Evolutionary conservation across 2,888 invertebrate genomes (phyloP).

Genomic region (Heliconius ismenius): DNA sequence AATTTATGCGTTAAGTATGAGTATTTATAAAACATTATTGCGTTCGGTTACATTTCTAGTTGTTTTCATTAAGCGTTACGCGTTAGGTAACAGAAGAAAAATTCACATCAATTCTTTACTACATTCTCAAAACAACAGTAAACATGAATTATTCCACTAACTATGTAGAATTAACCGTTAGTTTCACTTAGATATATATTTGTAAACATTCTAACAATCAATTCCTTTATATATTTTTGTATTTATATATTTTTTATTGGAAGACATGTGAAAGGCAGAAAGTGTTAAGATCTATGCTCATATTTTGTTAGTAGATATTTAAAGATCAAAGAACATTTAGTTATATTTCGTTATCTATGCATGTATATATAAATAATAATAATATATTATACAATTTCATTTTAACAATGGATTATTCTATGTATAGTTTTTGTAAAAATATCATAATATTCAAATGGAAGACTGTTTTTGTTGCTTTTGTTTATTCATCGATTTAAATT

Average conservation of each 20-base stretch:
- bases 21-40: slow-evolving; percentile 76
- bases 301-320: background rate
- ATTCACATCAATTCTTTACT: slow-evolving; percentile 10
- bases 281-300: slow-evolving; percentile 3
- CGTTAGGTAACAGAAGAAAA: slow-evolving; percentile 4
- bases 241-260: slow-evolving; percentile 20
- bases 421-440: slow-evolving; percentile 23
- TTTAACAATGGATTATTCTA: background rate
- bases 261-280: slow-evolving; percentile 21
- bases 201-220: slow-evolving; percentile 24
- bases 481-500: background rate
- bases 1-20: slow-evolving; percentile 66
- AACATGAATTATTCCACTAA: slow-evolving; percentile 10
- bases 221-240: slow-evolving; percentile 22
- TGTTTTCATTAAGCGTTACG: slow-evolving; percentile 37
- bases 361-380: background rate
- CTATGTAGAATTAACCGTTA: slow-evolving; percentile 9
- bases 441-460: slow-evolving; percentile 7
- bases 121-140: slow-evolving; percentile 18
- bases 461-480: background rate
- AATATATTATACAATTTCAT: background rate
- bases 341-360: background rate
- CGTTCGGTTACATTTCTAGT: slow-evolving; percentile 63
- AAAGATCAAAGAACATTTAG: background rate
- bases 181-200: slow-evolving; percentile 13